Percentiles rank a stretch among this genome's conserved stretches.
phyloP scores from a whole-genome alignment of 2,888 invertebrate genomes.

The Xylota segnis region DNA sequence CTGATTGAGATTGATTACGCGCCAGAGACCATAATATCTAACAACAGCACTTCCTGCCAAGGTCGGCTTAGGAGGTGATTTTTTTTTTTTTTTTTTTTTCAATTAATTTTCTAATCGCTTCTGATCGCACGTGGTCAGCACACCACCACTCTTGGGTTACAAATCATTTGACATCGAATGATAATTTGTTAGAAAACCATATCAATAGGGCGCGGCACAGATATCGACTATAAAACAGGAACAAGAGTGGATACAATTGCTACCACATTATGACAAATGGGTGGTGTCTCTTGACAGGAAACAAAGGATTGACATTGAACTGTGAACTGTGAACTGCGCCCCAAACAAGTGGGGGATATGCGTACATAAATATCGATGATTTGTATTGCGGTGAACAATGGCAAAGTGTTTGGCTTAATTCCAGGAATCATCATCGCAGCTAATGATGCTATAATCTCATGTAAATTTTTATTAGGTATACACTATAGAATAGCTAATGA shows the following conservation, averaged over 20 bases:
- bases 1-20: constrained; percentile 61
- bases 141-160: constrained; percentile 31
- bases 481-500: constrained; percentile 54
- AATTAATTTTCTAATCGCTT: constrained; percentile 68
- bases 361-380: not conserved
- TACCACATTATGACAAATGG: constrained; percentile 41
- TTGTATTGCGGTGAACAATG: constrained; percentile 10
- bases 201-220: constrained; percentile 55
- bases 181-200: constrained; percentile 55
- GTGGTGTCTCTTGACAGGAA: constrained; percentile 30
- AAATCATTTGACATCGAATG: constrained; percentile 68
- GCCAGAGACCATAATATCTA: not conserved
- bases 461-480: constrained; percentile 59
- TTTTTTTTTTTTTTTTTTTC: too few species aligned
- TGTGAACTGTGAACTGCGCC: not conserved
- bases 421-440: constrained; percentile 58
- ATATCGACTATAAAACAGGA: constrained; percentile 14
- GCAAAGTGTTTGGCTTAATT: constrained; percentile 33
- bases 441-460: constrained; percentile 71
- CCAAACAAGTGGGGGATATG: constrained; percentile 9
- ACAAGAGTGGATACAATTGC: not conserved
- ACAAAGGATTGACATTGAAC: constrained; percentile 60
- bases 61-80: constrained; percentile 59
- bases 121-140: constrained; percentile 54
- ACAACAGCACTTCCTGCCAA: constrained; percentile 53